phyloP scores from a whole-genome alignment of 2,888 invertebrate genomes.

The Cerceris ruficornis region DNA sequence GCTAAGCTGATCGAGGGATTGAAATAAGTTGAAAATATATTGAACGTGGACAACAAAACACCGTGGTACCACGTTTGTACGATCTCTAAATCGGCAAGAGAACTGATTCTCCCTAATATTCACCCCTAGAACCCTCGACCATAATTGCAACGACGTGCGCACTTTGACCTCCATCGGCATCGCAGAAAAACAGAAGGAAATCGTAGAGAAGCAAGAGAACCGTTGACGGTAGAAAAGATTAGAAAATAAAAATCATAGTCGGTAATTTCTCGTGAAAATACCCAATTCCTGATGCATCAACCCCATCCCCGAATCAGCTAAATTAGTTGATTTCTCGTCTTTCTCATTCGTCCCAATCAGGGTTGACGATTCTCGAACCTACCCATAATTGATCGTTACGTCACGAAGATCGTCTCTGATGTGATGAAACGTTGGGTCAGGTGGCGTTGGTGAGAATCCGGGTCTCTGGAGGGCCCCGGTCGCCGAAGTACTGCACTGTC shows the following conservation, averaged over 20 bases:
- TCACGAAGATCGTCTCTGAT: slow-evolving; percentile 30
- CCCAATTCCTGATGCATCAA: neutral
- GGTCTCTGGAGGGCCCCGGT: slow-evolving; percentile 51
- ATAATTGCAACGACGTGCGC: too few relatives aligned
- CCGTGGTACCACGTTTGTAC: neutral
- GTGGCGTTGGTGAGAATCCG: slow-evolving; percentile 32
- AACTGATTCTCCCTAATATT: neutral
- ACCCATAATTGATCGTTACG: slow-evolving; percentile 69
- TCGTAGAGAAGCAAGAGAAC: neutral
- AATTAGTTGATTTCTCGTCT: neutral
- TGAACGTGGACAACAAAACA: neutral
- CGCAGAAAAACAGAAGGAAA: neutral
- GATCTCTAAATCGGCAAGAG: neutral
- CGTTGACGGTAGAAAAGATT: too few relatives aligned
- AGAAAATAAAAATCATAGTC: neutral
- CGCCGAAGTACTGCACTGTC: slow-evolving; percentile 69
- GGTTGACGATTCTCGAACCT: slow-evolving; percentile 21
- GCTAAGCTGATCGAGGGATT: neutral
- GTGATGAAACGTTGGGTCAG: slow-evolving; percentile 20
- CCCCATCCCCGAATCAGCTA: neutral
- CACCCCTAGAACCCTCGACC: too few relatives aligned
- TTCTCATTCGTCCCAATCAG: neutral
- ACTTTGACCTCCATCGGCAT: too few relatives aligned
- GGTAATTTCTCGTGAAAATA: neutral
- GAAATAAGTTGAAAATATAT: neutral